A percentile compares a stretch with the other conserved stretches of the same genome.
Evolutionary conservation across 2,888 invertebrate genomes (phyloP).

Genomic region (Hoplodrina blanda): DNA sequence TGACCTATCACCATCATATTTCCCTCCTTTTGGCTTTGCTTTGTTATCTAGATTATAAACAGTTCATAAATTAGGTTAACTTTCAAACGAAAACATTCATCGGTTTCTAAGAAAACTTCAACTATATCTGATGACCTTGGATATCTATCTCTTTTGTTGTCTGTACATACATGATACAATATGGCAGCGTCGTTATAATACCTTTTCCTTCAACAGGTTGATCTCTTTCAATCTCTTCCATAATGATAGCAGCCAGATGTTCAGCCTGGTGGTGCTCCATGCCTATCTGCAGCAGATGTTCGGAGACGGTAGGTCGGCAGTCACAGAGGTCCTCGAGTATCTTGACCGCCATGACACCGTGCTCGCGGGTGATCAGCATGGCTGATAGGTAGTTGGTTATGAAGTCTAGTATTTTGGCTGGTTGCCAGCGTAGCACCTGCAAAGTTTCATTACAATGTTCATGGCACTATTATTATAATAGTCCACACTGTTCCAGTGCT

Average conservation of each 20-base stretch:
- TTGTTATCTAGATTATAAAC: no score
- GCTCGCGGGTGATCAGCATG: slow-evolving; percentile 92
- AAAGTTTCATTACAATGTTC: no score
- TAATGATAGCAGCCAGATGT: slow-evolving; percentile 76
- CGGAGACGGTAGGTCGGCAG: slow-evolving; percentile 81
- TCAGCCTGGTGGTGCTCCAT: slow-evolving; percentile 67
- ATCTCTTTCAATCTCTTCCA: slow-evolving; percentile 77
- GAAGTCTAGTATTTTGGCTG: slow-evolving; percentile 92
- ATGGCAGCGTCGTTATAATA: slow-evolving; percentile 45
- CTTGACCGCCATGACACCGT: slow-evolving; percentile 83
- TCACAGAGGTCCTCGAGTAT: slow-evolving; percentile 86
- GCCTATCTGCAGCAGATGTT: slow-evolving; percentile 79
- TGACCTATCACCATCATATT: no score
- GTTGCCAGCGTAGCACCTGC: slow-evolving; percentile 93
- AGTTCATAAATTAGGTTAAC: no score
- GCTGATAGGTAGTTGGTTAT: slow-evolving; percentile 94
- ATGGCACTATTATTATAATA: no score
- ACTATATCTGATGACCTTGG: no score
- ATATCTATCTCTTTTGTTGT: no score
- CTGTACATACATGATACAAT: no score
- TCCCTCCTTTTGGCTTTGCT: no score
- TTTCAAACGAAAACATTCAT: no score
- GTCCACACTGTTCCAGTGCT: no score
- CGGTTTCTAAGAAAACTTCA: no score
- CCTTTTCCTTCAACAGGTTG: slow-evolving; percentile 78